A percentile compares a stretch with the other conserved stretches of the same genome.
These are phyloP conservation scores for Sternarchorhynchus goeldii DNA, from an alignment of 2,797 vertebrate genomes.

Conservation along the genomic window DNA sequence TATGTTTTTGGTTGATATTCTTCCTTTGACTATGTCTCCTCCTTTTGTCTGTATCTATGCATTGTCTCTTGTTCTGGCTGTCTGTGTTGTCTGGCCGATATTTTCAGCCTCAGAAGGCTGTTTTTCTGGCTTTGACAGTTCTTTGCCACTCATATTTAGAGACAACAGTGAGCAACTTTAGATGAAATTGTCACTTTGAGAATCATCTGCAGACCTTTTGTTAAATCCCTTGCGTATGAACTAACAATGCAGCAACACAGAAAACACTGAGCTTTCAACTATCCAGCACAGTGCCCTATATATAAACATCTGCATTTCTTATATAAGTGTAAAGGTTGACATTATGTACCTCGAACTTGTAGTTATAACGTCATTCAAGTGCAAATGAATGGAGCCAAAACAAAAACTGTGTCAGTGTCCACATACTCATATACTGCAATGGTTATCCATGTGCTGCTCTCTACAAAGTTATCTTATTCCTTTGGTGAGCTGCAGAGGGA, in stretches of 20 bases:
- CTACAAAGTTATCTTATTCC: slow-evolving; percentile 23
- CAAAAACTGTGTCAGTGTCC: background rate
- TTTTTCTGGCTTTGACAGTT: background rate
- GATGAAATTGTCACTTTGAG: background rate
- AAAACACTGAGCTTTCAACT: background rate
- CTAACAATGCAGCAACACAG: slow-evolving; percentile 5
- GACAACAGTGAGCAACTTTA: background rate
- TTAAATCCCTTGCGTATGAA: background rate
- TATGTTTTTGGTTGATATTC: background rate
- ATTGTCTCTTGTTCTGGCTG: too few species aligned
- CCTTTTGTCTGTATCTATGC: background rate
- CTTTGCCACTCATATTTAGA: background rate
- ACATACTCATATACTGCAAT: background rate
- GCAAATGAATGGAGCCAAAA: background rate
- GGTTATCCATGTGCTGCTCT: slow-evolving; percentile 4
- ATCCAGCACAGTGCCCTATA: background rate
- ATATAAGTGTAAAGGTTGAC: slow-evolving; percentile 12
- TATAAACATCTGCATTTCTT: slow-evolving; percentile 2
- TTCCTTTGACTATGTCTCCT: slow-evolving; percentile 17
- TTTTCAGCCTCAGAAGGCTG: background rate
- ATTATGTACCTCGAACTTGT: background rate
- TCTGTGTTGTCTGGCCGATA: too few species aligned
- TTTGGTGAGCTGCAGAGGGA: slow-evolving; percentile 20
- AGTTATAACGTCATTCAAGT: background rate
- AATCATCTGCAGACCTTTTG: background rate